A percentile compares a stretch with the other conserved stretches of the same genome.
These are phyloP conservation scores for Pseudorectes ferrugineus DNA, from an alignment of 2,113 vertebrate genomes.

Conservation along the genomic window DNA sequence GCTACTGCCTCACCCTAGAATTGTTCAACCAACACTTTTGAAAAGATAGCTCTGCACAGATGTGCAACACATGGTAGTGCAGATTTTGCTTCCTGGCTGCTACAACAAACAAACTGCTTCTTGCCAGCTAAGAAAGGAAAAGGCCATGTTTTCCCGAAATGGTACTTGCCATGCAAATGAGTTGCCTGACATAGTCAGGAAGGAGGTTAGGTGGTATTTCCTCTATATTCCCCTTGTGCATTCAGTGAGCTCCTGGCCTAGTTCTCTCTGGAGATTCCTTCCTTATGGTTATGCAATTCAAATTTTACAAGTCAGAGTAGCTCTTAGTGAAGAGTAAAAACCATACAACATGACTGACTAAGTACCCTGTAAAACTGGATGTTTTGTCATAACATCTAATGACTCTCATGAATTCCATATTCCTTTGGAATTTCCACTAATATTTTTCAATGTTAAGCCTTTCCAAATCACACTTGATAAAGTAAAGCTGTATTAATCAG, in stretches of 20 bases:
- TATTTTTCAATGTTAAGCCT: not conserved
- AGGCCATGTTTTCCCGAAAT: not conserved
- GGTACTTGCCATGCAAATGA: not conserved
- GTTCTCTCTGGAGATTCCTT: not conserved
- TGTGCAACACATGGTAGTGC: not conserved
- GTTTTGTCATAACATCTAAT: not conserved
- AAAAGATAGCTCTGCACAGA: not conserved
- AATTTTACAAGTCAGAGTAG: not conserved
- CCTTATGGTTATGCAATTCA: not conserved
- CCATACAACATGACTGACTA: not conserved
- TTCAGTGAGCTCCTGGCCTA: not conserved
- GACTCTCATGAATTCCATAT: not conserved
- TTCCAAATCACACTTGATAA: not conserved
- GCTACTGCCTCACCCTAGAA: not conserved
- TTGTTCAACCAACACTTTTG: not conserved
- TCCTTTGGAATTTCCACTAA: not conserved
- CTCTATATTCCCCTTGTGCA: not conserved
- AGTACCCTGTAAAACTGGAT: not conserved
- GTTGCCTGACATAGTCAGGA: not conserved
- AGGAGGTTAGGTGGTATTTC: not conserved
- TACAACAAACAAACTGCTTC: not conserved
- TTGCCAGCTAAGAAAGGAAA: not conserved
- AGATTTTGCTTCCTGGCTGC: not conserved
- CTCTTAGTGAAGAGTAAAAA: not conserved
- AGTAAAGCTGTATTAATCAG: not conserved